Evolutionary conservation across 1,140 invertebrate genomes (phyloP).

Genomic region (Lethrus apterus): DNA sequence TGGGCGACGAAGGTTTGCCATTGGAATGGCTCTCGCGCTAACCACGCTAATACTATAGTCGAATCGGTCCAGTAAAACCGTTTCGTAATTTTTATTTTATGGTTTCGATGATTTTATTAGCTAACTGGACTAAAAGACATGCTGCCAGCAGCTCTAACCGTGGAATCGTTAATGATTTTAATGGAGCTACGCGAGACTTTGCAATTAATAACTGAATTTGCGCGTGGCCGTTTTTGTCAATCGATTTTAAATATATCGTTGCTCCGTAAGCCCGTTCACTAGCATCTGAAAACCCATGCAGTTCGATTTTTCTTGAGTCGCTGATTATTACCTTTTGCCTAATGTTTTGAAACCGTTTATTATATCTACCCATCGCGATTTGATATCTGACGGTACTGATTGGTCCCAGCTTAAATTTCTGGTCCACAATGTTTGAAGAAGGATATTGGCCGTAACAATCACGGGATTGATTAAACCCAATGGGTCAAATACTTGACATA

Average conservation of each 20-base stretch:
- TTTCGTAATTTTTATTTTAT: slow-evolving; percentile 1
- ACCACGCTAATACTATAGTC: slow-evolving; percentile 24
- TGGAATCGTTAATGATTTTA: slow-evolving; percentile 22
- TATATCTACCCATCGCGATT: too few species aligned
- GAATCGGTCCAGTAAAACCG: slow-evolving; percentile 19
- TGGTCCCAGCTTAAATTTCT: too few species aligned
- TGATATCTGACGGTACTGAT: too few species aligned
- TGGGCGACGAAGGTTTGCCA: slow-evolving; percentile 28
- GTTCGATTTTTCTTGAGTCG: too few species aligned
- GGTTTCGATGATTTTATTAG: neutral
- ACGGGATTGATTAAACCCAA: too few species aligned
- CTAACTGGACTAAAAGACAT: slow-evolving; percentile 13
- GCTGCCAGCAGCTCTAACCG: slow-evolving; percentile 20
- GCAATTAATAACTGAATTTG: neutral
- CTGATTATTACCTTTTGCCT: too few species aligned
- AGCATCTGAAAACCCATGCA: slow-evolving; percentile 35
- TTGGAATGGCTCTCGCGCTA: slow-evolving; percentile 11
- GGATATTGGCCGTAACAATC: too few species aligned
- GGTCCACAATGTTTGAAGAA: too few species aligned
- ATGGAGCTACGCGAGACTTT: slow-evolving; percentile 5
- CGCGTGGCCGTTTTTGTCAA: neutral
- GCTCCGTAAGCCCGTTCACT: neutral
- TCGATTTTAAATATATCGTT: neutral
- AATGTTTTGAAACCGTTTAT: too few species aligned
- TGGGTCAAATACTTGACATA: too few species aligned